Evolutionary conservation across 35 echinoderm and acorn worm species (phyloP), one percentile per base, ranked within the genome.

Genomic region (Patiria miniata): DNA sequence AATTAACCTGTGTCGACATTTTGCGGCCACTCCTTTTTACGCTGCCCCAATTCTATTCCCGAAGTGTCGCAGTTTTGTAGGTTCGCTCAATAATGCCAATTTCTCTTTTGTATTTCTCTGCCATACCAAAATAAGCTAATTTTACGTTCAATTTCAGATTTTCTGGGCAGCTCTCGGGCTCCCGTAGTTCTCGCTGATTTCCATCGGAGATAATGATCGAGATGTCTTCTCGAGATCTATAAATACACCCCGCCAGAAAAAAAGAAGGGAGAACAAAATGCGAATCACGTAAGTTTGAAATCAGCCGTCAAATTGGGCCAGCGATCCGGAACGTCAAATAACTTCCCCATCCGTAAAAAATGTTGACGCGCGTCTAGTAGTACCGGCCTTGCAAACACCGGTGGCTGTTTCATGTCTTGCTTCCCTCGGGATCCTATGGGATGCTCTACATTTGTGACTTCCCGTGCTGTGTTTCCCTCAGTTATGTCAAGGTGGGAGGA

Each of bases 311-410:
- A 73, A 73, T 73, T 73, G 65, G 65, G 34, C n/a, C 65, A 73
- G 65, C 65, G 65, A 73, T 73, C 65, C 65, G 65, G 65, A 73
- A 73, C 65, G 65, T 23, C 29, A 23, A 26, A 73, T 73, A 73
- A 73, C 65, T 73, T 73, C 65, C 65, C 65, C 65, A 73, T 73
- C 65, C 65, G 65, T 73, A 73, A 73, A n/a, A n/a, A 73, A 73
- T 73, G 65, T 73, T 73, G 65, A 73, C 65, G 42, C 34, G 65
- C 21, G 65, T 73, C 65, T 73, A n/a, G n/a, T n/a, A n/a, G n/a
- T n/a, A 30, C 65, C 34, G 3, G 42, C 4, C 8, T 2, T 32
- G 29, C 34, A 73, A 60, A 18, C 26, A 68, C 26, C 23, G n/a
- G 14, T 34, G 65, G 34, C 65, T 73, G 65, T 73, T 73, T 26